phyloP scores from a whole-genome alignment of 1,140 invertebrate species.

The Schlechtendalia chinensis region DNA sequence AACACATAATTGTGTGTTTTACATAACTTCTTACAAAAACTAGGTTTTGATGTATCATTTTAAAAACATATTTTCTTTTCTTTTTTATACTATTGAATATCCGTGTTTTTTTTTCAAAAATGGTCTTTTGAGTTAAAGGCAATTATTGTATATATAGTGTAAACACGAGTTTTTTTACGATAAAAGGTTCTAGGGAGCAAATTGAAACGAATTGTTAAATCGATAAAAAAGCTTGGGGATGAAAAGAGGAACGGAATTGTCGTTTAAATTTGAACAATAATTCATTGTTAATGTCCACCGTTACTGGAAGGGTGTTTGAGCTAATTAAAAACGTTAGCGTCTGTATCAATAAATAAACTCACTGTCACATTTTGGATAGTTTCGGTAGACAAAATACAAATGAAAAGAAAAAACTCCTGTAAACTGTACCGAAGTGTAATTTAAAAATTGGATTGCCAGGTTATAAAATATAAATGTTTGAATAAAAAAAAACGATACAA shows the following conservation, averaged over 20 bases:
- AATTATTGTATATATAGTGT: not conserved
- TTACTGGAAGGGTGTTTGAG: not conserved
- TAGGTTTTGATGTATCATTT: not conserved
- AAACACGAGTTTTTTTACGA: not conserved
- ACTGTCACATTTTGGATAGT: not conserved
- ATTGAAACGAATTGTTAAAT: constrained; percentile 32
- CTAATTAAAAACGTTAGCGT: constrained; percentile 27
- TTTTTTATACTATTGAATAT: not conserved
- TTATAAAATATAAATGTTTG: not conserved
- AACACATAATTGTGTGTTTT: not conserved
- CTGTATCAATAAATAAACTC: constrained; percentile 28
- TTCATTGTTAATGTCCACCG: constrained; percentile 16
- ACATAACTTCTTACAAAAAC: not conserved
- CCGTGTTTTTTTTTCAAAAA: constrained; percentile 7
- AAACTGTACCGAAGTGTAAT: not conserved
- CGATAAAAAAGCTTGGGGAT: not conserved
- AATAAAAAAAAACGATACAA: not conserved
- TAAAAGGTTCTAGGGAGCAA: not conserved
- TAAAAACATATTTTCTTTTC: not conserved
- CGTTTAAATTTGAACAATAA: constrained; percentile 17
- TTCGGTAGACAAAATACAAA: not conserved
- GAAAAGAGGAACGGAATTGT: not conserved
- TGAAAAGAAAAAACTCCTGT: not conserved
- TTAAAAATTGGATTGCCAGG: not conserved
- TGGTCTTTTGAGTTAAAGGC: not conserved